These are phyloP conservation scores for Cottus gobio DNA, from an alignment of 2,113 vertebrate species.

Conservation along the genomic window DNA sequence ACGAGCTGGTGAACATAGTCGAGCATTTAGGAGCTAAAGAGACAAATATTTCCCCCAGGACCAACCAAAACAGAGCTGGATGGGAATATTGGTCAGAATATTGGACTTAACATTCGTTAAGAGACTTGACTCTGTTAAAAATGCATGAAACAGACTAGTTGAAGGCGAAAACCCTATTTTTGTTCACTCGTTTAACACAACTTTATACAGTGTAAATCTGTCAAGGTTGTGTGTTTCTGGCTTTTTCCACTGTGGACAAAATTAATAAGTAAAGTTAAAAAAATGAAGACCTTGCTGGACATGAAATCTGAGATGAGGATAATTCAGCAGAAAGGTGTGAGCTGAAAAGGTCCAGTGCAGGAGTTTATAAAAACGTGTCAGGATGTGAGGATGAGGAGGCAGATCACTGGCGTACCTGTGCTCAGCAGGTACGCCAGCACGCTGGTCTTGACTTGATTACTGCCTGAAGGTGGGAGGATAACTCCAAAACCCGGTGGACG, in stretches of 20 bases:
- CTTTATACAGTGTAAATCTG: constrained; percentile 11
- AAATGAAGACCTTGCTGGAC: constrained; percentile 23
- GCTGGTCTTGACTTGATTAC: constrained; percentile 20
- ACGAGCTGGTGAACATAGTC: neutral
- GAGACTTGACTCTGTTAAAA: neutral
- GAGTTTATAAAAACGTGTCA: constrained; percentile 3
- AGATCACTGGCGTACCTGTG: constrained; percentile 39
- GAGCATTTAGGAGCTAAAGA: neutral
- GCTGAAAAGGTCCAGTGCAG: constrained; percentile 21
- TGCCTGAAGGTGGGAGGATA: constrained; percentile 14
- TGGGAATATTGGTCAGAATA: neutral
- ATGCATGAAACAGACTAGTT: neutral
- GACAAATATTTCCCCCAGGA: neutral
- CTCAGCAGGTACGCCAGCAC: constrained; percentile 31
- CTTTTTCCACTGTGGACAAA: neutral
- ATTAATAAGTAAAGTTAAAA: constrained; percentile 9
- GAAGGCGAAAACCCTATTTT: neutral
- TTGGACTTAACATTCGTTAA: neutral
- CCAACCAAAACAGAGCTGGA: neutral
- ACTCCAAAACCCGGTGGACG: constrained; percentile 11
- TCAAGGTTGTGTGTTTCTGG: constrained; percentile 4
- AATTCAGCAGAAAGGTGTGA: constrained; percentile 26
- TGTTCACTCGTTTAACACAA: constrained; percentile 8
- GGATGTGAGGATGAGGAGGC: constrained; percentile 26
- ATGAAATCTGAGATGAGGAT: constrained; percentile 29